Evolutionary conservation across 1,140 invertebrate species (phyloP).

Genomic region (Drosophila seguyi): DNA sequence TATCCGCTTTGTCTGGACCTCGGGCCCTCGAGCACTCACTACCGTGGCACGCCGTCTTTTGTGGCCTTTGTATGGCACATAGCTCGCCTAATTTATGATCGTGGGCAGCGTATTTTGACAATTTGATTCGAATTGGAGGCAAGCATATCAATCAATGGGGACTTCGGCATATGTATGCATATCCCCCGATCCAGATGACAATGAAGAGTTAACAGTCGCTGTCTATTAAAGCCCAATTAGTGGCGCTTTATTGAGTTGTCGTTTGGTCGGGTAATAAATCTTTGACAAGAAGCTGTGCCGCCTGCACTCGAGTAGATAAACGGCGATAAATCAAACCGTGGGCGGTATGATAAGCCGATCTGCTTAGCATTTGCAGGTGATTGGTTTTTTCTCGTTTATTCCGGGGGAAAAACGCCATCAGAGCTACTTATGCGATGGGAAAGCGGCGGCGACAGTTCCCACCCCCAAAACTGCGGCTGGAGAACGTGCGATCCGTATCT

Average conservation of each 20-base stretch:
- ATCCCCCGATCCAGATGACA: conserved; percentile 42
- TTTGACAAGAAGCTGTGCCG: conserved; percentile 24
- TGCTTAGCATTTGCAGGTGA: conserved; percentile 52
- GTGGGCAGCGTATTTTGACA: conserved; percentile 70
- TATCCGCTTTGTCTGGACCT: conserved; percentile 41
- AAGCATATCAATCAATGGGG: conserved; percentile 65
- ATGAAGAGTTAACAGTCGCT: conserved; percentile 50
- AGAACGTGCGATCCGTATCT: conserved; percentile 51
- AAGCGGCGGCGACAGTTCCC: conserved; percentile 21
- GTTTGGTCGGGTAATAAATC: conserved; percentile 55
- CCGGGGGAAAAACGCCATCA: conserved; percentile 1
- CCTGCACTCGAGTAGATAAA: conserved; percentile 48
- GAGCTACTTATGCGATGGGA: conserved; percentile 27
- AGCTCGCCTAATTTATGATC: conserved; percentile 64
- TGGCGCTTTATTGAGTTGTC: conserved; percentile 64
- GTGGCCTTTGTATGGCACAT: conserved; percentile 23
- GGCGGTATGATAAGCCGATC: conserved; percentile 51
- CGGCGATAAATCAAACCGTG: conserved; percentile 53
- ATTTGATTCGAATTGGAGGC: conserved; percentile 66
- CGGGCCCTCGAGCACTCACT: conserved; percentile 38
- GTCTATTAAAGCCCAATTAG: conserved; percentile 76
- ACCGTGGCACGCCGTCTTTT: conserved; percentile 63
- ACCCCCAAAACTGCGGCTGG: conserved; percentile 31
- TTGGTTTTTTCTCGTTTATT: conserved; percentile 31
- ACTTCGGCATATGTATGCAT: conserved; percentile 10